Evolutionary conservation across 92 coral and sea anemone species (phyloP).

Genomic region (Phenganax stokvisi): DNA sequence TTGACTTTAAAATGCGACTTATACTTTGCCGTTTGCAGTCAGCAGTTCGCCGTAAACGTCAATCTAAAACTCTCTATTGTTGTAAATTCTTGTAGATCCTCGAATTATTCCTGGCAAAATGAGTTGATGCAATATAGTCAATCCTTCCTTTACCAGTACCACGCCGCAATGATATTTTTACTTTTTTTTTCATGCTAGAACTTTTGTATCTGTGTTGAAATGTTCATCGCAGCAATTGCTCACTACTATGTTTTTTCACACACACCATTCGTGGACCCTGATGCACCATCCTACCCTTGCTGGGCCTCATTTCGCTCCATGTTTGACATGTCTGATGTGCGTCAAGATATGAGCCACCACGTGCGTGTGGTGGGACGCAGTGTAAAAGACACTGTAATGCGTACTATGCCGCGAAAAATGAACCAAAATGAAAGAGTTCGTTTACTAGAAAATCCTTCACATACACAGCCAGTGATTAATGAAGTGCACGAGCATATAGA

Average conservation of each 20-base stretch:
- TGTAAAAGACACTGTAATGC: constrained; percentile 67
- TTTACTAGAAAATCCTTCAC: constrained; percentile 20
- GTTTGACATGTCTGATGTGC: constrained; percentile 90
- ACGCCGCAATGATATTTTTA: neutral
- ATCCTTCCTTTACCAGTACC: neutral
- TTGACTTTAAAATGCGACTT: too few relatives aligned
- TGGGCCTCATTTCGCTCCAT: constrained; percentile 82
- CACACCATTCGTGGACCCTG: constrained; percentile 72
- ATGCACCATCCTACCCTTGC: constrained; percentile 83
- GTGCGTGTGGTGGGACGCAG: constrained; percentile 72
- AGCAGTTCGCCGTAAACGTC: too few relatives aligned
- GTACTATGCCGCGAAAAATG: constrained; percentile 42
- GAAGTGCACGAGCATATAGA: constrained; percentile 3
- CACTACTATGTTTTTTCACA: constrained; percentile 86
- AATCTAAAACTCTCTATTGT: too few relatives aligned
- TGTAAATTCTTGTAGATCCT: too few relatives aligned
- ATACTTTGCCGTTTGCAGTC: too few relatives aligned
- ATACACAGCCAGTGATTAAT: constrained; percentile 14
- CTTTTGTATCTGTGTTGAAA: constrained; percentile 77
- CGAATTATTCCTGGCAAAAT: too few relatives aligned
- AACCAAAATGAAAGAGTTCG: constrained; percentile 27
- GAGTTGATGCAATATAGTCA: neutral
- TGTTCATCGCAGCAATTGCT: constrained; percentile 79
- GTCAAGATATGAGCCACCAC: constrained; percentile 79
- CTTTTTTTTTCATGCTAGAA: constrained; percentile 46